phyloP scores from a whole-genome alignment of 1,140 invertebrate species.

The Vanessa tameamea region DNA sequence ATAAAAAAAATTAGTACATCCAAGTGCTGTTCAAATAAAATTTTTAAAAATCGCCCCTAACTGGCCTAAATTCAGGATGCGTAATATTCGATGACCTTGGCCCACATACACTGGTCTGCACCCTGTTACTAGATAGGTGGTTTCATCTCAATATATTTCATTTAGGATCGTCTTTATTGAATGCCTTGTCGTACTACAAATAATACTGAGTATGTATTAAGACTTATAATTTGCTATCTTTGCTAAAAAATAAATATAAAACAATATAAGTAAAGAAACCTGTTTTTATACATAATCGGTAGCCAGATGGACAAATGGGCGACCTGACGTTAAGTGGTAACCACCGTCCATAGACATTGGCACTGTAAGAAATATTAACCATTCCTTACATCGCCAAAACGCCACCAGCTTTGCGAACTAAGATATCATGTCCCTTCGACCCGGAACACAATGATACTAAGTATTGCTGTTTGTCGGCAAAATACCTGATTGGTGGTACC shows the following conservation, averaged over 20 bases:
- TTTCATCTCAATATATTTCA: constrained; percentile 11
- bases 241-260: not conserved
- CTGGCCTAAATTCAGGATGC: constrained; percentile 28
- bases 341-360: too few relatives aligned
- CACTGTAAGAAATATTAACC: too few relatives aligned
- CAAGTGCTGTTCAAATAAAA: constrained; percentile 11
- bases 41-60: constrained; percentile 9
- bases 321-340: too few relatives aligned
- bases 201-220: not conserved
- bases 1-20: not conserved
- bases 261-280: not conserved
- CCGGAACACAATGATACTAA: too few relatives aligned
- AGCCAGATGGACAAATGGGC: too few relatives aligned
- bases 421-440: too few relatives aligned
- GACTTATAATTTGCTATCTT: not conserved
- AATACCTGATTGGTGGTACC: too few relatives aligned
- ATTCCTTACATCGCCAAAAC: too few relatives aligned
- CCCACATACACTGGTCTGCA: constrained; percentile 18
- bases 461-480: too few relatives aligned
- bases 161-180: constrained; percentile 1
- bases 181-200: not conserved
- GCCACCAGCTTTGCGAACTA: too few relatives aligned
- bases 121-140: constrained; percentile 8
- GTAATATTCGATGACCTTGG: constrained; percentile 26
- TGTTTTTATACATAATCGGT: not conserved